A percentile compares a stretch with the other conserved stretches of the same genome.
phyloP scores from a whole-genome alignment of 2,113 vertebrate genomes.

The Aspiorhynchus laticeps region DNA sequence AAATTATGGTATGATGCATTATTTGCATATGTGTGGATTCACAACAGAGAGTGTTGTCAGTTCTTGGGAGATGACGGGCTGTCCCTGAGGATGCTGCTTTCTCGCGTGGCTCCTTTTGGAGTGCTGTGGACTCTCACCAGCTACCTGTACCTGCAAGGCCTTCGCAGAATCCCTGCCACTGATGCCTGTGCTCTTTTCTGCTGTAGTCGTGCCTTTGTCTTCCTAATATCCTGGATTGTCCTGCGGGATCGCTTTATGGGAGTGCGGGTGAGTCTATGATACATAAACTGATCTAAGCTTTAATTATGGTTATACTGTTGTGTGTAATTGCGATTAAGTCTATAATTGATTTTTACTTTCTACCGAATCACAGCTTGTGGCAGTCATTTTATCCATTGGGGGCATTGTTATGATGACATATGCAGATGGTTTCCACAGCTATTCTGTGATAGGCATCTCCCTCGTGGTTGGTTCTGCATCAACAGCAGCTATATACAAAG shows the following conservation, averaged over 20 bases:
- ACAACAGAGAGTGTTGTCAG: constrained; percentile 84
- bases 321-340: neutral
- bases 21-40: constrained; percentile 25
- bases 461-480: constrained; percentile 86
- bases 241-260: constrained; percentile 89
- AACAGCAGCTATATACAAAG: constrained; percentile 86
- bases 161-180: constrained; percentile 85
- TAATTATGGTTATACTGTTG: neutral
- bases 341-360: neutral
- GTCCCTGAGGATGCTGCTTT: constrained; percentile 83
- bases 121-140: constrained; percentile 87
- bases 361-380: constrained; percentile 77
- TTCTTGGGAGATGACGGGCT: constrained; percentile 86
- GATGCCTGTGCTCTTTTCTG: constrained; percentile 87
- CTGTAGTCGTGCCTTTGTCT: constrained; percentile 89
- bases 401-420: constrained; percentile 91
- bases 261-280: constrained; percentile 50
- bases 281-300: neutral
- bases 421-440: constrained; percentile 84
- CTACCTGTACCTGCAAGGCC: constrained; percentile 88
- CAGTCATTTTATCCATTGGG: constrained; percentile 86
- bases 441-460: constrained; percentile 85
- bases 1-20: neutral
- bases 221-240: constrained; percentile 88
- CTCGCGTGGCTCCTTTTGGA: constrained; percentile 84